These are phyloP conservation scores for Acrobasis suavella DNA, from an alignment of 2,888 invertebrate species.

Conservation along the genomic window DNA sequence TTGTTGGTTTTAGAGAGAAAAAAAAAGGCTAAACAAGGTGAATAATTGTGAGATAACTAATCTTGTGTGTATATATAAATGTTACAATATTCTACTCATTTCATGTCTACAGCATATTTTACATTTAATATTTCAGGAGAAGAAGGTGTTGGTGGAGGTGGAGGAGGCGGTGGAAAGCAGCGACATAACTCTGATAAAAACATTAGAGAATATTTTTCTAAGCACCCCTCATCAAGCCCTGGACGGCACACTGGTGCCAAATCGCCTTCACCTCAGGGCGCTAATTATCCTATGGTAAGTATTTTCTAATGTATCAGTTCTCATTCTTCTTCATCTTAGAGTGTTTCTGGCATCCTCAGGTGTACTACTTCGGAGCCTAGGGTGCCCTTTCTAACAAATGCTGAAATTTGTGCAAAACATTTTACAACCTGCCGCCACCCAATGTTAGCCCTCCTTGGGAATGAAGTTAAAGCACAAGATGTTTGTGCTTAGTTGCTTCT, in stretches of 20 bases:
- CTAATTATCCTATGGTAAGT: slow-evolving; percentile 90
- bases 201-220: slow-evolving; percentile 95
- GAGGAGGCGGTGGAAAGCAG: slow-evolving; percentile 77
- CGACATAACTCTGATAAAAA: slow-evolving; percentile 87
- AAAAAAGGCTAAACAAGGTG: too few relatives aligned
- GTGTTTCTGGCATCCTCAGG: too few relatives aligned
- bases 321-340: neutral
- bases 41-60: too few relatives aligned
- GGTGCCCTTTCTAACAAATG: too few relatives aligned
- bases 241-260: slow-evolving; percentile 91
- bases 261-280: slow-evolving; percentile 91
- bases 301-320: slow-evolving; percentile 16
- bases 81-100: too few relatives aligned
- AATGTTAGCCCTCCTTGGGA: neutral
- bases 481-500: too few relatives aligned
- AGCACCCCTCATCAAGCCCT: slow-evolving; percentile 91
- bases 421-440: too few relatives aligned
- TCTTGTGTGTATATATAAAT: too few relatives aligned
- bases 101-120: neutral
- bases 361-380: too few relatives aligned
- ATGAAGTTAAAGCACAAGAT: neutral
- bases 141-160: slow-evolving; percentile 82
- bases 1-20: too few relatives aligned
- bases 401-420: too few relatives aligned
- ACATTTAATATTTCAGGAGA: slow-evolving; percentile 58